phyloP scores from a whole-genome alignment of 1,140 invertebrate species.

The Physella acuta region DNA sequence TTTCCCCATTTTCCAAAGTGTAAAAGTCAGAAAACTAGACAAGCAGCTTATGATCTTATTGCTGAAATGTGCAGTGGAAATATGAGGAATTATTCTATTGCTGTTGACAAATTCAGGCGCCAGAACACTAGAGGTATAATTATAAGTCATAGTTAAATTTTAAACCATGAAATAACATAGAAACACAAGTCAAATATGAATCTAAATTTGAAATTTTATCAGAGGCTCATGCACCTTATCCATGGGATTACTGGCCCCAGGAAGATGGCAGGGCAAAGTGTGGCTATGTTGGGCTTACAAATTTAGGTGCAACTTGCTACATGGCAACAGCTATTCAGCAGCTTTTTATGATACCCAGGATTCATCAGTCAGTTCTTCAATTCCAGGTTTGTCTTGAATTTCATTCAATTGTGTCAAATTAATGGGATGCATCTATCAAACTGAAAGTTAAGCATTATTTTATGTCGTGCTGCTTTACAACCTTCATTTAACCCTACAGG shows the following conservation, averaged over 20 bases:
- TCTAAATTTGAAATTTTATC: too few species aligned
- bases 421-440: too few species aligned
- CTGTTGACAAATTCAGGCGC: constrained; percentile 78
- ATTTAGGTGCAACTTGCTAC: constrained; percentile 95
- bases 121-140: constrained; percentile 79
- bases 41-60: constrained; percentile 85
- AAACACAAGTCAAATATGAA: too few species aligned
- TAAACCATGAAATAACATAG: too few species aligned
- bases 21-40: constrained; percentile 83
- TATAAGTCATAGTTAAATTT: too few species aligned
- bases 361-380: constrained; percentile 77
- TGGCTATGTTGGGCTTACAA: constrained; percentile 91
- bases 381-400: constrained; percentile 21
- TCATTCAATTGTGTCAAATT: too few species aligned
- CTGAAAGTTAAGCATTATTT: too few species aligned
- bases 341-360: constrained; percentile 93
- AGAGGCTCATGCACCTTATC: constrained; percentile 79
- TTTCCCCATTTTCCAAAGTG: constrained; percentile 87
- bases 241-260: constrained; percentile 96
- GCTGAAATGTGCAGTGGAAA: constrained; percentile 82
- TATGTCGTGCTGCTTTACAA: too few species aligned
- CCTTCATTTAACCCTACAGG: too few species aligned
- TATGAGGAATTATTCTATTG: constrained; percentile 80
- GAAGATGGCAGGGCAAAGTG: constrained; percentile 90
- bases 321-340: constrained; percentile 97